Conservation (phyloP, 2,888 invertebrate species). For the Euclidia mi region DNA sequence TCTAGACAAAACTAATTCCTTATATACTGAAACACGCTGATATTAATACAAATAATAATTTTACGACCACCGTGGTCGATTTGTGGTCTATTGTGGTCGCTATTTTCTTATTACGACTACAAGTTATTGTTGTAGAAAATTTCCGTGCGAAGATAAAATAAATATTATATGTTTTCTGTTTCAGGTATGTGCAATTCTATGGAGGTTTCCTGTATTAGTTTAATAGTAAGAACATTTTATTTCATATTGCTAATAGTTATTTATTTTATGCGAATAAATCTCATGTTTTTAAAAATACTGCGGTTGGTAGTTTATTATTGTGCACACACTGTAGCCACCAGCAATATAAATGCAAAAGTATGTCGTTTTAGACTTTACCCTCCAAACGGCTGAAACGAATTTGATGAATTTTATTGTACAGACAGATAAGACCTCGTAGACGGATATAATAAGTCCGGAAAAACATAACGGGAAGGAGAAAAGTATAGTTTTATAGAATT, state of each 20-base stretch:
- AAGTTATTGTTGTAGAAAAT: background rate
- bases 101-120: slow-evolving; percentile 4
- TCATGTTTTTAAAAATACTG: no score
- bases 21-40: slow-evolving; percentile 32
- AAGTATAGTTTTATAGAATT: no score
- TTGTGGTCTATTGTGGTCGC: slow-evolving; percentile 21
- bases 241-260: background rate
- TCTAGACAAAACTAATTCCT: slow-evolving; percentile 5
- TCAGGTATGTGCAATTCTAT: slow-evolving; percentile 8
- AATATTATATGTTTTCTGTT: slow-evolving; percentile 1
- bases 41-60: slow-evolving; percentile 33
- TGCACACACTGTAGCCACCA: no score
- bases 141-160: slow-evolving; percentile 3
- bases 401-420: no score
- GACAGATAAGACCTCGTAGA: no score
- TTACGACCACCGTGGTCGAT: slow-evolving; percentile 21
- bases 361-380: no score
- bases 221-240: background rate
- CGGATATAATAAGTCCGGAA: no score
- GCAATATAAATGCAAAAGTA: no score
- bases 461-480: no score
- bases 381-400: no score
- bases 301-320: no score
- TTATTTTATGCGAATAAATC: no score
- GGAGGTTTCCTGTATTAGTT: background rate